Percentiles rank a stretch among this genome's conserved stretches.
Evolutionary conservation across 2,797 vertebrate genomes (phyloP).

Genomic region (Pangasius djambal): DNA sequence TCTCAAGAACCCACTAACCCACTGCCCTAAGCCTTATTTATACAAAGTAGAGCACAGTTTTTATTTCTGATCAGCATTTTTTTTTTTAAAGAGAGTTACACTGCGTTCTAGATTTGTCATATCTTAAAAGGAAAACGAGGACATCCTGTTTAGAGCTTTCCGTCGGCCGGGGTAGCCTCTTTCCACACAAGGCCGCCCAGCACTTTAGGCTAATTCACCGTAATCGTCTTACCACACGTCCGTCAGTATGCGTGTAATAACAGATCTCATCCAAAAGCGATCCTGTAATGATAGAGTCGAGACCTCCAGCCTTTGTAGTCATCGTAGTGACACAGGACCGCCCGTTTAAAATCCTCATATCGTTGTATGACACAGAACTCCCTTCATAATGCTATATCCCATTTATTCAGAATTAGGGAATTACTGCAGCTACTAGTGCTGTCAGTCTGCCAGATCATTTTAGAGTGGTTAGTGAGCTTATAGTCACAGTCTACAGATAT

Average conservation of each 20-base stretch:
- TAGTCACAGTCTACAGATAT: background rate
- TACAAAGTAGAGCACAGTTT: background rate
- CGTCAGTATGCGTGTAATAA: constrained; percentile 14
- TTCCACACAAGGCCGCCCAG: background rate
- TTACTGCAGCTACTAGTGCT: background rate
- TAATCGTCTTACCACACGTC: constrained; percentile 29
- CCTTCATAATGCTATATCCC: background rate
- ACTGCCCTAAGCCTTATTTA: background rate
- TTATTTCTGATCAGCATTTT: background rate
- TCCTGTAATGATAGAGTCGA: constrained; percentile 12
- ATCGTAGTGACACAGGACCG: no score
- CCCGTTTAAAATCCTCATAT: background rate
- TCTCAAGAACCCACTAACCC: background rate
- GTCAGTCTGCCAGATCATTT: background rate
- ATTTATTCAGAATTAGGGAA: background rate
- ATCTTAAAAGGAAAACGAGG: background rate
- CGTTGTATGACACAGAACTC: background rate
- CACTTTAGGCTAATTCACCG: constrained; percentile 31
- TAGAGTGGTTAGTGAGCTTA: background rate
- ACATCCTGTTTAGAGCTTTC: constrained; percentile 2
- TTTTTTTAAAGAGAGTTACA: background rate
- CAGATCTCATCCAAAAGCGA: constrained; percentile 2
- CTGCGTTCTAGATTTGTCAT: background rate
- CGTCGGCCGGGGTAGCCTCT: background rate
- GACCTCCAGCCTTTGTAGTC: background rate